Evolutionary conservation across 2,113 vertebrate species (phyloP).

Genomic region (Scophthalmus maximus): DNA sequence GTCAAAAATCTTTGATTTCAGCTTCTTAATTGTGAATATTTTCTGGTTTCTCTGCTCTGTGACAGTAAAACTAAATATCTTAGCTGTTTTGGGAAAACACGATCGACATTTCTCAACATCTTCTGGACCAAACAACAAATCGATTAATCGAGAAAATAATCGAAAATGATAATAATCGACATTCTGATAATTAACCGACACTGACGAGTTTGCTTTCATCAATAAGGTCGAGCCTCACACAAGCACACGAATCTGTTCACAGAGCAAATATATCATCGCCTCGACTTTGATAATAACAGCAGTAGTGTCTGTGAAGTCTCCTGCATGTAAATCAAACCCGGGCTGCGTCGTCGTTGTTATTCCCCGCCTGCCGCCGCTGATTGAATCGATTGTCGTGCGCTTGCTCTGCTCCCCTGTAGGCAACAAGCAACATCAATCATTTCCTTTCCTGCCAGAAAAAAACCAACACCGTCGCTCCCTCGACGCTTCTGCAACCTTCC

Average conservation of each 20-base stretch:
- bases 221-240: background rate
- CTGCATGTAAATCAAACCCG: constrained; percentile 43
- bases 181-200: no score
- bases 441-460: constrained; percentile 42
- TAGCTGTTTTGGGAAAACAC: no score
- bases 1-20: no score
- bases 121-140: no score
- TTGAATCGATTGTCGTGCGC: constrained; percentile 58
- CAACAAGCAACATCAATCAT: constrained; percentile 68
- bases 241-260: background rate
- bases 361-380: constrained; percentile 44
- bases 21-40: no score
- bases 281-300: constrained; percentile 47
- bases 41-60: no score
- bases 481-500: constrained; percentile 48
- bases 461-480: constrained; percentile 36
- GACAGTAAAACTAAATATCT: no score
- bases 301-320: constrained; percentile 25
- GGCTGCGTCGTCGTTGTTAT: constrained; percentile 33
- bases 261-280: no score
- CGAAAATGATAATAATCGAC: no score
- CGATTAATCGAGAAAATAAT: no score
- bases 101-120: no score
- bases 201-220: background rate
- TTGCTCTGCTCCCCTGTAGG: constrained; percentile 56